Evolutionary conservation across 2,888 invertebrate species (phyloP), one percentile per base, ranked within the genome.

Genomic region (Mycogona germanica): DNA sequence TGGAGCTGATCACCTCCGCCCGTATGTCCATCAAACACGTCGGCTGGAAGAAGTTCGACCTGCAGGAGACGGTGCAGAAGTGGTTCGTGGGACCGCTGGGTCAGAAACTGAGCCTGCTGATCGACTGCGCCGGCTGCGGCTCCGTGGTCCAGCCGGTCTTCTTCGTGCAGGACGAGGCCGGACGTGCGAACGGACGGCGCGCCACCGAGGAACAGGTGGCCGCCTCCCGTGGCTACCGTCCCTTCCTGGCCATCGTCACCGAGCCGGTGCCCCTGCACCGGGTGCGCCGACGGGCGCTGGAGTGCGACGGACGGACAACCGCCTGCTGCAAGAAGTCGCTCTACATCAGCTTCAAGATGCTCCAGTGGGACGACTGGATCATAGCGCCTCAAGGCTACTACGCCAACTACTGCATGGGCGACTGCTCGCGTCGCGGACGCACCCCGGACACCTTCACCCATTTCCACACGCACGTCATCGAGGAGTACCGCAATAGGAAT

Each of bases 351-450:
- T 92, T 92, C 74, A 82, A 84, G 67, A 82, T 86, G 64, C 76
- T 92, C 50, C 89, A 89, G 62, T 92, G 91, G 92, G 87, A 89
- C 72, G 88, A 91, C 74, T 63, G 62, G 62, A 59, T 63, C 46
- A 59, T 63, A 7, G 51, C 56, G 12, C 63, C 63, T 21, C 78
- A 81, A 65, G 89, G 91, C 62, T 92, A 92, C 75, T 87, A 85
- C 72, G 91, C 92, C 56, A 92, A 92, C 72, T 91, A 89, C 73
- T 92, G 92, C 73, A 80, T 86, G 65, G 92, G 92, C 60, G 86
- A 86, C 67, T 92, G 92, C 73, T 76, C 76, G 25, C 82, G 83
- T 41, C 75, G 79, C 7, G 81, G 80, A 65, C 78, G 84, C 55
- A 84, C 84, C 45, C 84, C 84, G 28, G 85, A 85, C 68, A 81